Percentiles rank a stretch among this genome's conserved stretches.
Conservation (phyloP, 2,888 invertebrate genomes). For the Dicyrtomina minuta region DNA sequence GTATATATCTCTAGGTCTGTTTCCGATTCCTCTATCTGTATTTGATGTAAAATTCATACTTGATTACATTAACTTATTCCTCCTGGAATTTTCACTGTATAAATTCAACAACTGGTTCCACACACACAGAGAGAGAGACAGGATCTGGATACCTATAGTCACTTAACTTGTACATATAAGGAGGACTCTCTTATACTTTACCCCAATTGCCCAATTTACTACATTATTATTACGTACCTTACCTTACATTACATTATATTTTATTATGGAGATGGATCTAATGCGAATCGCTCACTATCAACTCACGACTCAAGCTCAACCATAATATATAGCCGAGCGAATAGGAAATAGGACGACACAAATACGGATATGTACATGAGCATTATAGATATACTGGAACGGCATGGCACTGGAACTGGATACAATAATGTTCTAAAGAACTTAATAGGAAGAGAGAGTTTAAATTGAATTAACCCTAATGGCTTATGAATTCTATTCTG, state of each 20-base stretch:
- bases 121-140: neutral
- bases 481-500: constrained; percentile 15
- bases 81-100: constrained; percentile 30
- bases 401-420: neutral
- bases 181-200: neutral
- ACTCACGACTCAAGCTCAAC: neutral
- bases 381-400: neutral
- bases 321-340: no score
- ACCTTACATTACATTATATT: constrained; percentile 12
- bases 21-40: constrained; percentile 10
- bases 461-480: constrained; percentile 30
- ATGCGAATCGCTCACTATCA: neutral
- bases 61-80: constrained; percentile 34
- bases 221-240: constrained; percentile 24
- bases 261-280: no score
- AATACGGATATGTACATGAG: neutral
- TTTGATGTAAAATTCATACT: constrained; percentile 38
- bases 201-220: constrained; percentile 33
- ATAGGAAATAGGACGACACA: no score
- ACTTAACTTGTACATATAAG: neutral
- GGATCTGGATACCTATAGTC: neutral
- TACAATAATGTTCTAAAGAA: constrained; percentile 18
- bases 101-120: constrained; percentile 19
- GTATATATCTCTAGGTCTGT: no score
- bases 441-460: constrained; percentile 28